Evolutionary conservation across 2,797 vertebrate species (phyloP).

Genomic region (Heterohyrax brucei): DNA sequence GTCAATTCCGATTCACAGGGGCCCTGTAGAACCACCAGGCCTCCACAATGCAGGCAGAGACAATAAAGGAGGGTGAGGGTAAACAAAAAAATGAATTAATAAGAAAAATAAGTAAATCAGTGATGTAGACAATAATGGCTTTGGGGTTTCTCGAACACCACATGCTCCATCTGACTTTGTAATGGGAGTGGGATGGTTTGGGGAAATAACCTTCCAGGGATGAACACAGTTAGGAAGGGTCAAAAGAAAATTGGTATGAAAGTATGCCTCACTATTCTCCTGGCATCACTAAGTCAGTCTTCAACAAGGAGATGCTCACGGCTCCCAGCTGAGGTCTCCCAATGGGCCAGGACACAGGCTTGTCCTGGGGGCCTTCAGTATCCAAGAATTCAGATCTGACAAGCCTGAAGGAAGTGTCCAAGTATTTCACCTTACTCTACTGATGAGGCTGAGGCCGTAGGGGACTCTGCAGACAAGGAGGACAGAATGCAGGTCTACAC

Average conservation of each 20-base stretch:
- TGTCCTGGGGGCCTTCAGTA: not conserved
- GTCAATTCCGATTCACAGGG: too few relatives aligned
- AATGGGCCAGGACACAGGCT: not conserved
- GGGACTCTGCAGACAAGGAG: not conserved
- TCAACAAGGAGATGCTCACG: not conserved
- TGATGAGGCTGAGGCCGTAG: not conserved
- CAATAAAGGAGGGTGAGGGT: too few relatives aligned
- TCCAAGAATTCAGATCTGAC: not conserved
- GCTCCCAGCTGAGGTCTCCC: not conserved
- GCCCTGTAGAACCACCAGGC: too few relatives aligned
- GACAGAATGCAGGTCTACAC: not conserved
- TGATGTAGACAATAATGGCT: not conserved
- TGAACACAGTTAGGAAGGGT: not conserved
- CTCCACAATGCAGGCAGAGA: not conserved
- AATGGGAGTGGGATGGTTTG: too few relatives aligned
- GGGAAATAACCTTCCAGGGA: not conserved
- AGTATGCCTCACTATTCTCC: fast-evolving
- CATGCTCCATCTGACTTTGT: not conserved
- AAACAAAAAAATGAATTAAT: too few relatives aligned
- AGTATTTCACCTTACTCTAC: not conserved
- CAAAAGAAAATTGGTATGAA: not conserved
- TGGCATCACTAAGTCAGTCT: not conserved
- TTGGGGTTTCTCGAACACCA: not conserved
- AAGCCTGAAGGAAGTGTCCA: not conserved
- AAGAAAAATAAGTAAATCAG: too few relatives aligned